Conservation (phyloP, 2,113 vertebrate genomes). For the Seriola rivoliana region DNA sequence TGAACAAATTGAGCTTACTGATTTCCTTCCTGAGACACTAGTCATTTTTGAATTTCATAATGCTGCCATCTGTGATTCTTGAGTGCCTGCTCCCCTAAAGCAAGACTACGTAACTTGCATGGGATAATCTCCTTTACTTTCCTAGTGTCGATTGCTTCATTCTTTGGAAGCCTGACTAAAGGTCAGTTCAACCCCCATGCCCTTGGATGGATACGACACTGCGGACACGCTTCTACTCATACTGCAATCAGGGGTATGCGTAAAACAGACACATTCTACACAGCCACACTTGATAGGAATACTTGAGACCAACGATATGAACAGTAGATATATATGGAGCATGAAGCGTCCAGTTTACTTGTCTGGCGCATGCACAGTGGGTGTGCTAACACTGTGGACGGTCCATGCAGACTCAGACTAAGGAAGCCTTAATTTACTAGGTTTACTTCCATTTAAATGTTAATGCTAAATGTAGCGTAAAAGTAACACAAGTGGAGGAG, state of each 20-base stretch:
- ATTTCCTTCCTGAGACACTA: background rate
- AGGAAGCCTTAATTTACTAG: too few species aligned
- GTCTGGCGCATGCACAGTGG: too few species aligned
- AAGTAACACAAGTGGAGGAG: too few species aligned
- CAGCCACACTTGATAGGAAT: too few species aligned
- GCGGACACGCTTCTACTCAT: background rate
- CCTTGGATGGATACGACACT: background rate
- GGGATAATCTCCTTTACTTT: background rate
- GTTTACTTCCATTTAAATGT: too few species aligned
- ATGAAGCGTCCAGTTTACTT: too few species aligned
- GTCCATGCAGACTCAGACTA: background rate
- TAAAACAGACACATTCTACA: background rate
- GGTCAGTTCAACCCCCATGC: background rate
- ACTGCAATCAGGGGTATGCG: background rate
- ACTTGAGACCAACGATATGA: too few species aligned
- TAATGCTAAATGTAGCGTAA: too few species aligned
- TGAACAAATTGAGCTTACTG: background rate
- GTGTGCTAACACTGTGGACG: too few species aligned
- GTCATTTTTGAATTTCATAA: background rate
- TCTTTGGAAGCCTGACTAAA: background rate
- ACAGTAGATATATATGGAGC: too few species aligned
- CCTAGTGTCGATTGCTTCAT: background rate
- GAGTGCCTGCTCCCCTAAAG: background rate
- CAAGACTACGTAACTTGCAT: background rate
- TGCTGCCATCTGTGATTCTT: background rate